Base-by-base conservation (phyloP, 2,888 invertebrate genomes). In the Smittia sp. region DNA sequence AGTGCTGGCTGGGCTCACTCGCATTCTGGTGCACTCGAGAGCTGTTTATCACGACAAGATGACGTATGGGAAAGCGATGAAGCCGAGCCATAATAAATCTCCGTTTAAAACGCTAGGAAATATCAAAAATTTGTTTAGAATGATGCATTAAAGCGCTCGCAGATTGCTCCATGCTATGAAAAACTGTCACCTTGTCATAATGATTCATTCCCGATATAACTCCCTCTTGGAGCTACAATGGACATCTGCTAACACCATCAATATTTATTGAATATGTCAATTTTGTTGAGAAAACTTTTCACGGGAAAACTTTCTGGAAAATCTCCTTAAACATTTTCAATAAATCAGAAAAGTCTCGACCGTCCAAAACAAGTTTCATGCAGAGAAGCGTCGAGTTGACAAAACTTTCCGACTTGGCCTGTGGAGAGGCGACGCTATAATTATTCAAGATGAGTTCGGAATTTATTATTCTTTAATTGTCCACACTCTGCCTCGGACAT, bases 161-260 rank as follows among this genome's bases (percentile, higher is more conserved):
- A 20, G 15, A 58, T 58, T 58, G 11, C 46, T 46, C 15, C 4
- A 11, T 13, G 46, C 46, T 46, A 68, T 46, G 46, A 52, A 68
- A 68, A 20, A 46, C 52, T 69, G 69, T 69, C 69, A 27, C 54
- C 27, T 20, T 69, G 69, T 69, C 69, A 69, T 69, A 52, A 69
- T 69, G 69, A 69, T 69, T 69, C 69, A 69, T 69, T 39, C n/a
- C n/a, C 15, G n/a, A n/a, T n/a, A 41, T 39, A 18, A 7, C 22
- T 22, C 18, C 15, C 6, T 52, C 22, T 52, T 52, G 52, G 22
- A 24, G 22, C 46, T 69, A 52, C 69, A 69, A 69, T 69, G 52
- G 69, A 69, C 69, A 69, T 69, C 69, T 69, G 69, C 69, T 69
- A 69, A 69, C 69, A 52, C 69, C 69, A 69, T 69, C 69, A 69